Conservation (phyloP, 2,113 vertebrate genomes). For the Thryonomys swinderianus region DNA sequence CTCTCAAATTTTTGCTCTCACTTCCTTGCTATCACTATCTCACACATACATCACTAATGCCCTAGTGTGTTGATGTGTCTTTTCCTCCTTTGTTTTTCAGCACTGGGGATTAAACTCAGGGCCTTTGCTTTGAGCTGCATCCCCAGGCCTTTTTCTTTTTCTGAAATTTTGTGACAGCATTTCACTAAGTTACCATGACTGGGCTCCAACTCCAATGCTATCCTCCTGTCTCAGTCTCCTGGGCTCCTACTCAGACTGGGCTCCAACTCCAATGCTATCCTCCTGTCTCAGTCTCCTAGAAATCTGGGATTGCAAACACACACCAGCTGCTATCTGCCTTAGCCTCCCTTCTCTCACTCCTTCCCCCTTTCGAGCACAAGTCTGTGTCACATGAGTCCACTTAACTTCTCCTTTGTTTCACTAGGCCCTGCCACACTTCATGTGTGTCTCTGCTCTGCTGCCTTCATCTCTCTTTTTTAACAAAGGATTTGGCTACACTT, state of each 20-base stretch:
- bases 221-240: too few relatives aligned
- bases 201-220: not conserved
- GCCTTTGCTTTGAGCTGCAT: not conserved
- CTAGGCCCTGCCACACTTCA: not conserved
- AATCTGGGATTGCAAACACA: not conserved
- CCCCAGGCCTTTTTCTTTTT: not conserved
- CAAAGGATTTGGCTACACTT: not conserved
- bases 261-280: not conserved
- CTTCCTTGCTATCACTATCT: not conserved
- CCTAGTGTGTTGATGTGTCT: not conserved
- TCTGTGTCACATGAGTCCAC: not conserved
- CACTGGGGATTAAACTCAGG: not conserved
- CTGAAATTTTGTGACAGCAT: not conserved
- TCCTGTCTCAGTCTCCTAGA: not conserved
- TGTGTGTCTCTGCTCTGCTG: accelerated
- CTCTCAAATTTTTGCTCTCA: not conserved
- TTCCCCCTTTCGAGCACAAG: not conserved
- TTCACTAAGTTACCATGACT: not conserved
- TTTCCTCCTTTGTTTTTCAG: not conserved
- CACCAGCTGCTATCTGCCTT: not conserved
- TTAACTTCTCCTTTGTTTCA: not conserved
- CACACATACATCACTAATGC: not conserved
- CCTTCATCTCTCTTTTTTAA: not conserved
- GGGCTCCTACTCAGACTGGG: too few relatives aligned
- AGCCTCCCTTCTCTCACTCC: not conserved